Conservation (phyloP, 2,888 invertebrate genomes). For the Galerucella calmariensis region DNA sequence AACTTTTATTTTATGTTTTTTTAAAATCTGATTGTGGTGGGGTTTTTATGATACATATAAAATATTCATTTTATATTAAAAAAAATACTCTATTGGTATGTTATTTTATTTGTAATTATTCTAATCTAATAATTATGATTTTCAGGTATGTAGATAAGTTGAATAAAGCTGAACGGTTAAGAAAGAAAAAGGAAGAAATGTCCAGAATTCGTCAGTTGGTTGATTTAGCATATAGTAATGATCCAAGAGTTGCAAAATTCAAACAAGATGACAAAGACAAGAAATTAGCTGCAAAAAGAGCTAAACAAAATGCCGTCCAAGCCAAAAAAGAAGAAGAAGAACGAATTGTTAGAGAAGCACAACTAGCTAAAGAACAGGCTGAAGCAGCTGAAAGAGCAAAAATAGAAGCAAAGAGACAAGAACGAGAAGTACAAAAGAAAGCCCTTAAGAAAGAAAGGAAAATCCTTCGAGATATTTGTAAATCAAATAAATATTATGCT, state of each 20-base stretch:
- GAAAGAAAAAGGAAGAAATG: conserved; percentile 98
- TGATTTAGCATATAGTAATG: conserved; percentile 92
- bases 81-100: neutral
- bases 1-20: too few relatives aligned
- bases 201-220: conserved; percentile 89
- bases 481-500: conserved; percentile 84
- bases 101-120: too few relatives aligned
- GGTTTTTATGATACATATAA: too few relatives aligned
- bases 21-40: too few relatives aligned
- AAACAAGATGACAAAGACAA: conserved; percentile 94
- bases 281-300: conserved; percentile 88
- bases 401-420: conserved; percentile 84
- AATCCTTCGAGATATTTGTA: conserved; percentile 80
- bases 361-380: conserved; percentile 79
- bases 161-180: conserved; percentile 91
- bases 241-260: conserved; percentile 92
- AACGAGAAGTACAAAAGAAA: conserved; percentile 87
- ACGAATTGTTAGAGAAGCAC: conserved; percentile 77
- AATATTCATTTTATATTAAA: neutral
- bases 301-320: conserved; percentile 85
- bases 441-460: conserved; percentile 89
- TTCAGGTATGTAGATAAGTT: conserved; percentile 95
- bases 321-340: conserved; percentile 88
- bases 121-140: neutral
- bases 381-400: conserved; percentile 86